A percentile compares a stretch with the other conserved stretches of the same genome.
Evolutionary conservation across 1,140 invertebrate species (phyloP).

Genomic region (Bursaphelenchus mucronatus): DNA sequence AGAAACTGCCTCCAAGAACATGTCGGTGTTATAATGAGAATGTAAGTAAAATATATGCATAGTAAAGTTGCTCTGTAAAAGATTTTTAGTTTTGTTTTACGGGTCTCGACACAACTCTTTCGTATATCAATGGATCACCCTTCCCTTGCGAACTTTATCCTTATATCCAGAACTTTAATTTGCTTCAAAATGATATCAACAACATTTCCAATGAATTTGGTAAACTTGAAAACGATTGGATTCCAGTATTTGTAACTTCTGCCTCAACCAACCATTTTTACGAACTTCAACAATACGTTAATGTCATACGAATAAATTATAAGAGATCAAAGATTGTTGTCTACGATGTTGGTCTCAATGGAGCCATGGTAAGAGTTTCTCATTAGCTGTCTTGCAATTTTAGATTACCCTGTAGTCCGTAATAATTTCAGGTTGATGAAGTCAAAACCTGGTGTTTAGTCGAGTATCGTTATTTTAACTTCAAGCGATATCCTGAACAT

Average conservation of each 20-base stretch:
- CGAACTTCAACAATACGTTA: background rate
- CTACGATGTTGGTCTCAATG: conserved; percentile 14
- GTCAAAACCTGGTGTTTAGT: conserved; percentile 9
- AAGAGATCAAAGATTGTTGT: conserved; percentile 8
- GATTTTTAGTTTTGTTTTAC: conserved; percentile 5
- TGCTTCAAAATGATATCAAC: conserved; percentile 1
- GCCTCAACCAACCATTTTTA: conserved; percentile 9
- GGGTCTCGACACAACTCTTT: background rate
- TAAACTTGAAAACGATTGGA: conserved; percentile 3
- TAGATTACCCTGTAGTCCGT: background rate
- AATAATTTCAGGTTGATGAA: conserved; percentile 7
- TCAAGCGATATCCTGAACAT: conserved; percentile 5
- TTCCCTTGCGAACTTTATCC: conserved; percentile 12
- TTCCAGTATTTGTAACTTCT: conserved; percentile 8
- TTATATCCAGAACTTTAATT: background rate
- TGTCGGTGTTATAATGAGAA: too few relatives aligned
- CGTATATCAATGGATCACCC: background rate
- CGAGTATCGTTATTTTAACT: conserved; percentile 10
- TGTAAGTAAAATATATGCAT: too few relatives aligned
- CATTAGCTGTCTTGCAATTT: background rate
- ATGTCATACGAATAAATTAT: conserved; percentile 9
- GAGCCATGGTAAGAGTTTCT: background rate
- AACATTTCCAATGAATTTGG: background rate
- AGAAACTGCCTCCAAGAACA: too few relatives aligned
- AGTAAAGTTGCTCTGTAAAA: too few relatives aligned